Base-by-base conservation (phyloP, 2,888 invertebrate species). In the Azorinus chamasolen region DNA sequence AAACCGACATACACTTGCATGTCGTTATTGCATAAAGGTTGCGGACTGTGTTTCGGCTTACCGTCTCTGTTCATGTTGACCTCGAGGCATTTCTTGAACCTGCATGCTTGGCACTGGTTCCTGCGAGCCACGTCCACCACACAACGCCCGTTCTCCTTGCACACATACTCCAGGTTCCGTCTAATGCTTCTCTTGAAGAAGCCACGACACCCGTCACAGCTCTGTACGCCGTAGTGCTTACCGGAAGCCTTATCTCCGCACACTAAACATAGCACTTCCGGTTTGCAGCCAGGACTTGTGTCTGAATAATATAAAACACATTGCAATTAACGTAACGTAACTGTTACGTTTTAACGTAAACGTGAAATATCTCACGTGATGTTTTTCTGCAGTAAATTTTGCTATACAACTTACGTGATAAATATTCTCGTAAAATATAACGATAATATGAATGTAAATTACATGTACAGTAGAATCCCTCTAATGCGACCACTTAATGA, bases 51-150 rank as follows among this genome's bases (percentile, higher is more conserved):
- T n/a, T n/a, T n/a, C n/a, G 45, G 86, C 95, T 95, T 94, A 98
- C 98, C 98, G 93, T 98, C 97, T 93, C 96, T 95, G 93, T 97
- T 97, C 98, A 98, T 98, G 93, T 97, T 97, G 85, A 97, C 97
- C 86, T 96, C 95, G 20, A 98, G 95, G 93, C 98, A 98, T 92
- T 98, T 98, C 72, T 96, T 95, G 93, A 98, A 97, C 53, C 98
- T 95, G 92, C 98, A 98, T 0, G 98, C 96, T 93, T 98, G 98
- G 91, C 98, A 98, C 93, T 98, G 98, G 94, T 98, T 98, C 58
- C 98, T 94, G 58, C 98, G 94, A 0, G 97, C 97, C 2, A 98
- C 97, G 90, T 98, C 98, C 22, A 98, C 97, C 3, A 97, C 94
- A 90, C 98, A 98, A 0, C 95, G 94, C 0, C 96, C 96, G 83